Conservation (phyloP, 2,797 vertebrate species). For the Schizopygopsis malacanthus region DNA sequence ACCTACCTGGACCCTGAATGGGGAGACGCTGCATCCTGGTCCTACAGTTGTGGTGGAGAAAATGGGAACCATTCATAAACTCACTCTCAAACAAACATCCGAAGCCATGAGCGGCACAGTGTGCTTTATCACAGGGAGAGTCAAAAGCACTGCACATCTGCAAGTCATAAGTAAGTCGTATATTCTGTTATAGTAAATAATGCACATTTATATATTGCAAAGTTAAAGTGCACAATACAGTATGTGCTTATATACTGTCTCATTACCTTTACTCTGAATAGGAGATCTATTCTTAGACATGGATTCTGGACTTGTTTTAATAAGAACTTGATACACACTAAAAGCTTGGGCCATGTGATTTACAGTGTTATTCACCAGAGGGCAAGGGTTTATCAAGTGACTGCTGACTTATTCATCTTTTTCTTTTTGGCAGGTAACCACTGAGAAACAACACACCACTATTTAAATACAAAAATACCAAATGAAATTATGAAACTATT, state of each 20-base stretch:
- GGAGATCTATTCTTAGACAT: constrained; percentile 24
- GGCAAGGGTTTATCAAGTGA: constrained; percentile 3
- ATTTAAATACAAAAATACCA: constrained; percentile 14
- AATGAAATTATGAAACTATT: constrained; percentile 12
- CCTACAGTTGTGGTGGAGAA: constrained; percentile 73
- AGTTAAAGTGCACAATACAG: neutral
- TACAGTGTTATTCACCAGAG: neutral
- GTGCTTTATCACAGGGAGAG: constrained; percentile 75
- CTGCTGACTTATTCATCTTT: constrained; percentile 27
- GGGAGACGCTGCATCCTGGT: constrained; percentile 71
- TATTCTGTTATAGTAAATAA: neutral
- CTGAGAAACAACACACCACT: constrained; percentile 54
- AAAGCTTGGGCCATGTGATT: constrained; percentile 15
- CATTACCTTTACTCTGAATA: constrained; percentile 1
- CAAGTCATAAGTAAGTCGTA: constrained; percentile 69
- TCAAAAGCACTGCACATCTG: constrained; percentile 77
- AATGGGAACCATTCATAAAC: constrained; percentile 75
- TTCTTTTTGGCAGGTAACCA: constrained; percentile 66
- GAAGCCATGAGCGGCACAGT: constrained; percentile 76
- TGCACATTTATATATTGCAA: neutral
- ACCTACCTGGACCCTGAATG: constrained; percentile 80
- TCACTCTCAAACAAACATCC: constrained; percentile 75
- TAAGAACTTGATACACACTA: constrained; percentile 28
- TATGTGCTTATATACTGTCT: neutral
- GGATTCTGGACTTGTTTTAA: constrained; percentile 31